A percentile compares a stretch with the other conserved stretches of the same genome.
Evolutionary conservation across 2,888 invertebrate genomes (phyloP).

Genomic region (Melieria crassipennis): DNA sequence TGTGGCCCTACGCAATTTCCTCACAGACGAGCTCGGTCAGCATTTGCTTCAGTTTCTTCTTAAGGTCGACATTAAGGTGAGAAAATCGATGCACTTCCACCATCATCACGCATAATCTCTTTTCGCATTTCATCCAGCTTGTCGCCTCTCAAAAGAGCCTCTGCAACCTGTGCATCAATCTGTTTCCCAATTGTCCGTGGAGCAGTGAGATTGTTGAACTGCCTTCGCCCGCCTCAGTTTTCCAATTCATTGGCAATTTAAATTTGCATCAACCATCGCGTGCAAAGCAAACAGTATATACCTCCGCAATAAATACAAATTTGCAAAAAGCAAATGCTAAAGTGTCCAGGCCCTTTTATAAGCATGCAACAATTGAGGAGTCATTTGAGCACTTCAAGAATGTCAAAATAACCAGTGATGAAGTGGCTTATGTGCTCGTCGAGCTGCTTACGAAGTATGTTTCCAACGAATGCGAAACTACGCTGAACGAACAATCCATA

Average conservation of each 20-base stretch:
- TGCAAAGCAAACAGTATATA: conserved; percentile 6
- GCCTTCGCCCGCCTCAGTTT: conserved; percentile 44
- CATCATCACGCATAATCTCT: background rate
- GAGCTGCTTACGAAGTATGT: conserved; percentile 58
- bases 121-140: conserved; percentile 49
- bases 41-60: conserved; percentile 59
- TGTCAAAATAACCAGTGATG: conserved; percentile 56
- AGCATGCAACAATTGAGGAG: conserved; percentile 8
- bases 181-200: conserved; percentile 65
- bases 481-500: conserved; percentile 52
- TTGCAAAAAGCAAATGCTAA: no score
- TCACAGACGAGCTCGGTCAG: conserved; percentile 61
- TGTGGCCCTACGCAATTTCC: conserved; percentile 60
- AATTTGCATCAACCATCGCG: conserved; percentile 47
- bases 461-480: conserved; percentile 53
- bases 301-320: conserved; percentile 26
- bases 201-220: conserved; percentile 47
- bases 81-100: conserved; percentile 17
- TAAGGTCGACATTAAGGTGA: conserved; percentile 60
- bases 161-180: conserved; percentile 60
- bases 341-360: background rate
- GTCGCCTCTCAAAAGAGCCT: conserved; percentile 61
- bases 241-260: conserved; percentile 54
- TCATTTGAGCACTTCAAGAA: conserved; percentile 41
- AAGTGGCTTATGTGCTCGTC: conserved; percentile 59